phyloP scores from a whole-genome alignment of 2,797 vertebrate genomes.

The Scarus forsteni region DNA sequence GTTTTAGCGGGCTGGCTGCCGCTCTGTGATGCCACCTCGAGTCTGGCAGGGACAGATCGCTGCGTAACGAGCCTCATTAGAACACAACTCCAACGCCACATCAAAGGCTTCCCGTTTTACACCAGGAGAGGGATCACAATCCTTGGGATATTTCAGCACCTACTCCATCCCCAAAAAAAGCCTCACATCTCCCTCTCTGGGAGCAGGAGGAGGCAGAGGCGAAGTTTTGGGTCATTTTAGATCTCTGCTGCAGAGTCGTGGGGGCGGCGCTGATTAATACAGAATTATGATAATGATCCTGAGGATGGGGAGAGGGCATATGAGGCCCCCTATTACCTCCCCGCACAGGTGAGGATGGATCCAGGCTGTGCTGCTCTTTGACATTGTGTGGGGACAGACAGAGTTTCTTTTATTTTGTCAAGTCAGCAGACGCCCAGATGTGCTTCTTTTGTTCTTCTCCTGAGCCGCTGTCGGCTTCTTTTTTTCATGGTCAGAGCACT shows the following conservation, averaged over 20 bases:
- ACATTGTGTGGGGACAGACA: slow-evolving; percentile 63
- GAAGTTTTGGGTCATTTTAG: slow-evolving; percentile 74
- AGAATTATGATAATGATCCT: slow-evolving; percentile 80
- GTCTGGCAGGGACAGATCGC: slow-evolving; percentile 69
- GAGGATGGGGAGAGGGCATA: slow-evolving; percentile 64
- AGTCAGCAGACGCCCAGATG: slow-evolving; percentile 68
- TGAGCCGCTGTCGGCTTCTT: slow-evolving; percentile 21
- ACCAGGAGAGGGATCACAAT: slow-evolving; percentile 65
- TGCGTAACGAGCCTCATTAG: slow-evolving; percentile 74
- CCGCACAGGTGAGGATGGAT: slow-evolving; percentile 70
- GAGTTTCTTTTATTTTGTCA: slow-evolving; percentile 64
- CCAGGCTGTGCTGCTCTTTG: slow-evolving; percentile 64
- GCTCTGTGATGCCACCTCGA: slow-evolving; percentile 68
- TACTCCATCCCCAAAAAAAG: slow-evolving; percentile 35
- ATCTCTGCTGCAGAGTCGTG: slow-evolving; percentile 56
- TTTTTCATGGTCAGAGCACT: slow-evolving; percentile 43
- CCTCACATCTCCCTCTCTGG: slow-evolving; percentile 53
- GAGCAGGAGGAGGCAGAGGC: slow-evolving; percentile 55
- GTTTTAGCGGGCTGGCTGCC: slow-evolving; percentile 70
- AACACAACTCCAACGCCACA: slow-evolving; percentile 66
- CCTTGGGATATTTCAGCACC: slow-evolving; percentile 64
- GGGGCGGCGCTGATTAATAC: slow-evolving; percentile 73
- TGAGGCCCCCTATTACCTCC: slow-evolving; percentile 69
- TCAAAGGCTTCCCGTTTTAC: slow-evolving; percentile 71
- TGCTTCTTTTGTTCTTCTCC: slow-evolving; percentile 22